Conservation (phyloP, 2,888 invertebrate species). For the Aradus depressus region DNA sequence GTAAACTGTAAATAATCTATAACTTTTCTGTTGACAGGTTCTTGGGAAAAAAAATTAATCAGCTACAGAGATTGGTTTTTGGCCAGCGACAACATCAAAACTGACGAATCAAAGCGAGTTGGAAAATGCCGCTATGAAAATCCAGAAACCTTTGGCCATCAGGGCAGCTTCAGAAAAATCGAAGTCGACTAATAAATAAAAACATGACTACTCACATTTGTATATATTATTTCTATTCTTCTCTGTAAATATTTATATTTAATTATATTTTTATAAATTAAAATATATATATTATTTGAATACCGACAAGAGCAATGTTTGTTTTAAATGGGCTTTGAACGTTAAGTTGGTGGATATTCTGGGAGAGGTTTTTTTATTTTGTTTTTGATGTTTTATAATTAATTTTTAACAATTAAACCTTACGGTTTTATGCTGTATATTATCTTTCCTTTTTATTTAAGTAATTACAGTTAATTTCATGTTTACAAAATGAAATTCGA, state of each 20-base stretch:
- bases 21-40: conserved; percentile 28
- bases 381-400: too few species aligned
- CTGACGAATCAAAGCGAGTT: conserved; percentile 34
- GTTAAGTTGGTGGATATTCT: too few species aligned
- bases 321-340: too few species aligned
- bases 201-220: neutral
- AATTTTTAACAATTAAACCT: too few species aligned
- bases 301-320: neutral
- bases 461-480: too few species aligned
- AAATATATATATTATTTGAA: neutral
- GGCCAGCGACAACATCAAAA: conserved; percentile 31
- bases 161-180: conserved; percentile 36
- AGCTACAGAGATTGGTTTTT: conserved; percentile 33
- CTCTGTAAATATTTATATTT: neutral
- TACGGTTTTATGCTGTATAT: too few species aligned
- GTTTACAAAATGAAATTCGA: too few species aligned
- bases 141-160: conserved; percentile 33
- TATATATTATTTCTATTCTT: conserved; percentile 14
- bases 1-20: conserved; percentile 1
- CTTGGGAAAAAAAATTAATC: conserved; percentile 32
- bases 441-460: too few species aligned
- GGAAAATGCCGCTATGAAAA: conserved; percentile 32
- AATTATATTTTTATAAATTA: neutral
- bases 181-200: conserved; percentile 33
- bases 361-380: too few species aligned